Base-by-base conservation (phyloP, 2,888 invertebrate species). In the Euplagia quadripunctaria region DNA sequence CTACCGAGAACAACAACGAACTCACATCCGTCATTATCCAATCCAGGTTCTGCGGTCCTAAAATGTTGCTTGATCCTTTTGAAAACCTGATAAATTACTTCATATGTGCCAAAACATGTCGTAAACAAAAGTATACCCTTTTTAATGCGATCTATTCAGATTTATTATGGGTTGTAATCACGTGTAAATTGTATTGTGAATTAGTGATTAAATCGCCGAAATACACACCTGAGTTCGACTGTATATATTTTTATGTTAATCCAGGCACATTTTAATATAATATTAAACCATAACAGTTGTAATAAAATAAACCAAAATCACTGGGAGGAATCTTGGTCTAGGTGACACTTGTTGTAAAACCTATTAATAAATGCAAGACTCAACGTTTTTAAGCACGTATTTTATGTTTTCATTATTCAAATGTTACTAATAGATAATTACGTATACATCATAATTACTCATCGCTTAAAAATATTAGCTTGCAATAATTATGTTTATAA, bases 21-120 rank as follows among this genome's bases (percentile, higher is more conserved):
- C 73, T 75, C 68, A 78, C 83, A 82, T 78, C 75, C 80, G 83
- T 81, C 83, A 85, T 88, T 85, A 86, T 88, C 78, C 84, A 87
- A 87, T 88, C 76, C 61, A 17, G 65, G 61, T 65, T n/a, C 12
- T 20, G 42, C 46, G 72, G 31, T 63, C 31, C n/a, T 74, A 78
- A 71, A 67, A 74, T 71, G 75, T 41, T 64, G 71, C 72, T 64
- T 71, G 4, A 7, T 68, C 1, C 9, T 17, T 9, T 65, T 20
- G 9, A 65, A 58, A n/a, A 17, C 9, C 55, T 20, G 9, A 55
- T 55, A 52, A 12, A n/a, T 55, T 9, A n/a, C 5, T 20, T 17
- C 55, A 14, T 16, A 31, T 31, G 31, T 31, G 31, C 31, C 31
- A 31, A 31, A 31, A 31, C 31, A 31, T 31, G 31, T 31, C 2